These are phyloP conservation scores for Chirona hameri DNA, from an alignment of 2,888 invertebrate species.

Conservation along the genomic window DNA sequence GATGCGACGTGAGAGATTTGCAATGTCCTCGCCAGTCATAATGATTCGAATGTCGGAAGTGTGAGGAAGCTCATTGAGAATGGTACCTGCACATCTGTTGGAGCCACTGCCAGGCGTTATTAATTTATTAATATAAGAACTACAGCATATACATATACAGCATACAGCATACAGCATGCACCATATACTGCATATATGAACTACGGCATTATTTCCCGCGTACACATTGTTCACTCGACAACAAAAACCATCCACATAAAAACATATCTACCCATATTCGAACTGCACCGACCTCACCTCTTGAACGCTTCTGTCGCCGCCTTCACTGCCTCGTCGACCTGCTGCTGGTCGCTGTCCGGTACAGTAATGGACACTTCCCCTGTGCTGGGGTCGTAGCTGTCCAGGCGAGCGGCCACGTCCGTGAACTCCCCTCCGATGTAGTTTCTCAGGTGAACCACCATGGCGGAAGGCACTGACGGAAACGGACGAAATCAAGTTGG, in stretches of 20 bases:
- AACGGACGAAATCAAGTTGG: background rate
- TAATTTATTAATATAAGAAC: background rate
- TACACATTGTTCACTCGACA: no score
- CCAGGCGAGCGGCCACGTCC: slow-evolving; percentile 44
- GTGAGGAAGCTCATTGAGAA: no score
- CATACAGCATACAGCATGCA: no score
- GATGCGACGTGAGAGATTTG: no score
- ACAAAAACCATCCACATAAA: background rate
- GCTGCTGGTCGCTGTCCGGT: slow-evolving; percentile 46
- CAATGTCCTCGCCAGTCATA: no score
- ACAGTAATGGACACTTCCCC: slow-evolving; percentile 50
- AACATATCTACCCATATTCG: background rate
- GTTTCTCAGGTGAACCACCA: slow-evolving; percentile 43
- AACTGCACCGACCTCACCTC: slow-evolving; percentile 43
- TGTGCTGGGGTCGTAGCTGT: slow-evolving; percentile 51
- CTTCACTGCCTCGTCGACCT: slow-evolving; percentile 46
- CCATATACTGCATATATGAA: no score
- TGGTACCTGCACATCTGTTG: no score
- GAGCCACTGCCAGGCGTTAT: no score
- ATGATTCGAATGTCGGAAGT: no score
- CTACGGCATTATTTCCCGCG: no score
- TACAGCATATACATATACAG: no score
- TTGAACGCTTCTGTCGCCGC: slow-evolving; percentile 52
- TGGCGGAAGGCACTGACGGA: background rate
- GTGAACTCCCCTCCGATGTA: slow-evolving; percentile 50